Base-by-base conservation (phyloP, 2,888 invertebrate species). In the Leuctra nigra region DNA sequence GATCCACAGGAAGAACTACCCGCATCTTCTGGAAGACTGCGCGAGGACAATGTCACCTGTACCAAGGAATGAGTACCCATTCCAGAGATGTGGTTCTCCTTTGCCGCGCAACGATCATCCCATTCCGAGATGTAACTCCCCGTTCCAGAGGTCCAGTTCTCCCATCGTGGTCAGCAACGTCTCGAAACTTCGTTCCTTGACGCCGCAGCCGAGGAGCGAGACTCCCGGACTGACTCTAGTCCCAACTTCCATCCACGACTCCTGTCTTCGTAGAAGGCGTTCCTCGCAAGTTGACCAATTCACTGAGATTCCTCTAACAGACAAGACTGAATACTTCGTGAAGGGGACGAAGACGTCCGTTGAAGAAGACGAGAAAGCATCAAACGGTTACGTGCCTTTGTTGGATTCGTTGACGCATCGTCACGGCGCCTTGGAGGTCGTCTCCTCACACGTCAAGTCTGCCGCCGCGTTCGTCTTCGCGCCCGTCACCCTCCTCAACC, bases 401-500 rank as follows among this genome's bases (percentile, higher is more conserved):
- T 36, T 50, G 16, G 50, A 6, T 16, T 18, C 35, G 11, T 35
- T 33, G 16, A 16, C 16, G 18, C 33, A 35, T 23, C 33, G 50
- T 16, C 50, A 33, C 16, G 20, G 50, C 35, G 20, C 20, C 11
- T 2, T 29, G 11, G 50, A 35, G 35, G 14, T 14, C 16, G 2
- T 35, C 11, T 16, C 20, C 36, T 35, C 11, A 20, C 35, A 50
- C 35, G 22, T 50, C 16, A 35, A 33, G 18, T 18, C 18, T 11
- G 20, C 50, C 20, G 14, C 48, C n/a, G 54, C 55, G 2, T 16
- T 59, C 14, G 33, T 55, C 4, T 55, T 57, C 23, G 54, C 54
- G 35, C 57, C 56, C 11, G 56, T 55, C 20, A 67, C 65, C 36
- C 58, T 70, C 33, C 22, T 68, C 20, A 63, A 63, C 25, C 70